These are phyloP conservation scores for Cephus pulcher DNA, from an alignment of 2,888 invertebrate genomes.

Conservation along the genomic window DNA sequence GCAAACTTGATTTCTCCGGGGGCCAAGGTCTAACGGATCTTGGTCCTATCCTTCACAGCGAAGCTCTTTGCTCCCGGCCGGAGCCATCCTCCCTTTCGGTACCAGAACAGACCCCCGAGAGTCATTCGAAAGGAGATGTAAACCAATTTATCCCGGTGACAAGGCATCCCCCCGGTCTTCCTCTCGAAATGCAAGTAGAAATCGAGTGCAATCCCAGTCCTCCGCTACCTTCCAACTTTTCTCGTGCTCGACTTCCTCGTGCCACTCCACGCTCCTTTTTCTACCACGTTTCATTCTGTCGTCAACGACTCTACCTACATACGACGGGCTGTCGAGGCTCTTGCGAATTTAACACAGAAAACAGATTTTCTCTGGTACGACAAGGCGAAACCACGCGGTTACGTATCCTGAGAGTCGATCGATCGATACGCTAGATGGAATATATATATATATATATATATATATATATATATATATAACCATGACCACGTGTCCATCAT, in stretches of 20 bases:
- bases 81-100: conserved; percentile 17
- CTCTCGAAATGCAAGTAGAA: not conserved
- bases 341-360: not conserved
- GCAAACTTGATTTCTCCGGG: conserved; percentile 51
- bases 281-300: not conserved
- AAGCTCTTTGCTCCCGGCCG: conserved; percentile 22
- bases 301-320: not conserved
- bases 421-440: not conserved
- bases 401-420: not conserved
- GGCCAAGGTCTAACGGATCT: conserved; percentile 39
- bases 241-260: not conserved
- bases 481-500: not conserved
- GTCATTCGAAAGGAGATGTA: conserved; percentile 36
- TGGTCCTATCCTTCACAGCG: conserved; percentile 17
- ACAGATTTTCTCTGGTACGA: not conserved
- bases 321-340: not conserved
- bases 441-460: too few relatives aligned
- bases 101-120: conserved; percentile 33
- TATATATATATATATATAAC: too few relatives aligned
- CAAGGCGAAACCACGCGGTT: not conserved
- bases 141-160: conserved; percentile 38
- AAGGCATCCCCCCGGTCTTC: not conserved
- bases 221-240: not conserved
- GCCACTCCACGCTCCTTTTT: not conserved
- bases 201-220: not conserved